These are phyloP conservation scores for Crax fasciolata DNA, from an alignment of 2,797 vertebrate species.

Conservation along the genomic window DNA sequence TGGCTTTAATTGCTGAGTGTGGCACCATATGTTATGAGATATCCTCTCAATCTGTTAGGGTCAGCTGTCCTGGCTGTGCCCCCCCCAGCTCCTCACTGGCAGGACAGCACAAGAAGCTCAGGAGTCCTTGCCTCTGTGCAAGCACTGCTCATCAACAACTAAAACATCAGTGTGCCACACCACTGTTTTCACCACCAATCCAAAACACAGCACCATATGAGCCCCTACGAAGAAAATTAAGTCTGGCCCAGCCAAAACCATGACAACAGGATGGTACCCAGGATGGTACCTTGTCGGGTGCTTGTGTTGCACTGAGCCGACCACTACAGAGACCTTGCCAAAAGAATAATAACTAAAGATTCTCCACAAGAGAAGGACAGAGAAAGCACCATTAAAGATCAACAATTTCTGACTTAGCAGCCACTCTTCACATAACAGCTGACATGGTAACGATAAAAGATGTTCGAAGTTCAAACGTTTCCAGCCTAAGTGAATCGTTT, in stretches of 20 bases:
- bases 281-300: background rate
- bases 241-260: background rate
- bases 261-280: background rate
- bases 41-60: background rate
- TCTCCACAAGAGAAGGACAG: background rate
- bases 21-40: background rate
- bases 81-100: background rate
- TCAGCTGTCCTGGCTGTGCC: background rate
- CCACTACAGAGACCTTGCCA: background rate
- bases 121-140: background rate
- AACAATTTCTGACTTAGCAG: background rate
- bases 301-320: background rate
- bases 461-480: background rate
- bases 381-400: background rate
- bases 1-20: background rate
- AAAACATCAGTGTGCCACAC: background rate
- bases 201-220: background rate
- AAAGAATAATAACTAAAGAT: background rate
- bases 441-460: background rate
- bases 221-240: background rate
- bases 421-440: background rate
- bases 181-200: background rate
- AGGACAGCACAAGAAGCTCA: background rate
- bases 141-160: background rate
- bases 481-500: background rate